Conservation (phyloP, 2,113 vertebrate species). For the Erythrolamprus reginae region DNA sequence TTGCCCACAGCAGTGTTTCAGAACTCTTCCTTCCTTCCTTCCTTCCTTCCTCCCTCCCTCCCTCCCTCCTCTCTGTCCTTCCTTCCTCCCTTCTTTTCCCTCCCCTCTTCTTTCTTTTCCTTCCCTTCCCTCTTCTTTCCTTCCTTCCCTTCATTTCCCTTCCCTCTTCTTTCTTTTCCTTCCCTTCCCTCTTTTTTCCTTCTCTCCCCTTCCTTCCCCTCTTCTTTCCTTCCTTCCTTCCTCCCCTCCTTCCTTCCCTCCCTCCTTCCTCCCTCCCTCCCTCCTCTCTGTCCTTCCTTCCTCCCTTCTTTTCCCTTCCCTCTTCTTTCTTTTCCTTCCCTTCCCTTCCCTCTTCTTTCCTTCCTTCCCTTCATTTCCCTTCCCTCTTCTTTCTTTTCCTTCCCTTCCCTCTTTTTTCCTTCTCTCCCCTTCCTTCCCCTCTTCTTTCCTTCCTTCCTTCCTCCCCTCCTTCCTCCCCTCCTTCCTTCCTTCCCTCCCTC, state of each 20-base stretch:
- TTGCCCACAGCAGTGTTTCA: background rate
- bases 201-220: too few relatives aligned
- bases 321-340: too few relatives aligned
- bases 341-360: background rate
- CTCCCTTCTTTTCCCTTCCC: too few relatives aligned
- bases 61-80: background rate
- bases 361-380: background rate
- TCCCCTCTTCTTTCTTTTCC: too few relatives aligned
- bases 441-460: too few relatives aligned
- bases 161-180: too few relatives aligned
- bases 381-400: background rate
- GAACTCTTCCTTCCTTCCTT: background rate
- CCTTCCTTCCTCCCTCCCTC: background rate
- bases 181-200: too few relatives aligned
- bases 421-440: accelerated
- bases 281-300: accelerated
- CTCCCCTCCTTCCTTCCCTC: accelerated
- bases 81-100: background rate
- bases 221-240: background rate
- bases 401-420: background rate
- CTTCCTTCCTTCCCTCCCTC: too few relatives aligned
- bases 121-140: too few relatives aligned
- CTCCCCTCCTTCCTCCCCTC: accelerated
- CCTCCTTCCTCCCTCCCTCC: too few relatives aligned
- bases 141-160: too few relatives aligned